Base-by-base conservation (phyloP, 2,113 vertebrate genomes). In the Oostethus manadensis region DNA sequence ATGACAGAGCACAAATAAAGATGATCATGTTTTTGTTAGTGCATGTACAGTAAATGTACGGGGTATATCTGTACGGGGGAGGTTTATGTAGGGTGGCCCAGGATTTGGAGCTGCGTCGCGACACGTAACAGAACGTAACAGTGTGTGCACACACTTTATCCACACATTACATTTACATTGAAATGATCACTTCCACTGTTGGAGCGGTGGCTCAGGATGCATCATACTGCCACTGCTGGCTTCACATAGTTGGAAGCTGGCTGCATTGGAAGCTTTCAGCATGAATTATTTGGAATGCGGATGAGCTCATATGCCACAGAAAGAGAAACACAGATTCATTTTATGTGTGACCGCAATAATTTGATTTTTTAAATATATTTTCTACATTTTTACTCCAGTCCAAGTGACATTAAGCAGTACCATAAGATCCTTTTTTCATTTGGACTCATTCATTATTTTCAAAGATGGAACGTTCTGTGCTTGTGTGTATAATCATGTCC, bases 261-360 rank as follows among this genome's bases (percentile, higher is more conserved):
- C 10, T 54, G 29, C 17, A 18, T 54, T 8, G 11, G 53, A 20
- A 9, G 18, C 53, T 35, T 55, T 55, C 35, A 55, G 35, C 35
- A 38, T 38, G 33, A 40, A 55, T 40, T 42, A 55, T 55, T 55
- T 55, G 53, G 35, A 55, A 55, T 40, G 35, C 38, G 33, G n/a
- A 55, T 38, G 18, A 40, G 14, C n/a, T 55, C 18, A 55, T 21
- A 55, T 21, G 18, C 33, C 49, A 51, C 15, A 29, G 49, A 26
- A 20, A 42, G 40, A 55, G 20, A 55, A 55, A 18, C 18, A 35
- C 53, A 55, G 16, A 23, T 38, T 54, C 33, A 15, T 55, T 55
- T 40, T 40, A 40, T 40, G 35, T 18, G 10, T 9, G 13, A 21
- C 53, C 53, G 15, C 15, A 40, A 40, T 38, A 15, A 55, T 55